A percentile compares a stretch with the other conserved stretches of the same genome.
These are phyloP conservation scores for Caranx melampygus DNA, from an alignment of 2,113 vertebrate genomes.

Conservation along the genomic window DNA sequence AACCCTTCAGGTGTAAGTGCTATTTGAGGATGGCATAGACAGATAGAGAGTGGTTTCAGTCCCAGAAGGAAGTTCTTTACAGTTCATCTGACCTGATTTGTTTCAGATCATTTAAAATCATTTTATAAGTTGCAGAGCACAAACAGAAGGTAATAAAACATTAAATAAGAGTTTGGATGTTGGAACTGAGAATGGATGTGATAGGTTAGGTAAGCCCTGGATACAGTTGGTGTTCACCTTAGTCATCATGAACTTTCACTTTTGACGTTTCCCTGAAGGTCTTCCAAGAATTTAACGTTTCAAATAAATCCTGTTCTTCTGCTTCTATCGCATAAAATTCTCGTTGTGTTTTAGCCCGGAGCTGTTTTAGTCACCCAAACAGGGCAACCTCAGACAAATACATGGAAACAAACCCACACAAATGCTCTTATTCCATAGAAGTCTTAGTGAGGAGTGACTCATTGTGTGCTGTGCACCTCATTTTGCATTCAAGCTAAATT, in stretches of 20 bases:
- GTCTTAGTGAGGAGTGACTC: conserved; percentile 35
- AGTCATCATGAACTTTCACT: neutral
- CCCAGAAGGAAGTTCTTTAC: neutral
- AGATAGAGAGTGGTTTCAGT: conserved; percentile 3
- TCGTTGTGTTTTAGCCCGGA: conserved; percentile 4
- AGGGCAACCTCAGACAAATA: conserved; percentile 25
- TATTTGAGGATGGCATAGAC: conserved; percentile 10
- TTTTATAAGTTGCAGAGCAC: neutral
- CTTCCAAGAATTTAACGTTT: neutral
- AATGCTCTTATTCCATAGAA: conserved; percentile 8
- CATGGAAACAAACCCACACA: conserved; percentile 17
- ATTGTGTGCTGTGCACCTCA: neutral
- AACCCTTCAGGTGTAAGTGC: conserved; percentile 18
- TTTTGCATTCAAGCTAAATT: conserved; percentile 25
- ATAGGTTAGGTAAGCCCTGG: neutral
- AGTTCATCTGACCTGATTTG: neutral
- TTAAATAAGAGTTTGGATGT: neutral
- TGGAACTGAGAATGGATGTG: neutral
- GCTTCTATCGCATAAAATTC: neutral
- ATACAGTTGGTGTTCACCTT: neutral
- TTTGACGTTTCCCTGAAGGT: neutral
- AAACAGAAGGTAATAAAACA: neutral
- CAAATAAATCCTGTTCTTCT: neutral
- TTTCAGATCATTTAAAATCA: neutral
- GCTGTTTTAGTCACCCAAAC: conserved; percentile 27